Base-by-base conservation (phyloP, 1,140 invertebrate genomes). In the Euura lappo region DNA sequence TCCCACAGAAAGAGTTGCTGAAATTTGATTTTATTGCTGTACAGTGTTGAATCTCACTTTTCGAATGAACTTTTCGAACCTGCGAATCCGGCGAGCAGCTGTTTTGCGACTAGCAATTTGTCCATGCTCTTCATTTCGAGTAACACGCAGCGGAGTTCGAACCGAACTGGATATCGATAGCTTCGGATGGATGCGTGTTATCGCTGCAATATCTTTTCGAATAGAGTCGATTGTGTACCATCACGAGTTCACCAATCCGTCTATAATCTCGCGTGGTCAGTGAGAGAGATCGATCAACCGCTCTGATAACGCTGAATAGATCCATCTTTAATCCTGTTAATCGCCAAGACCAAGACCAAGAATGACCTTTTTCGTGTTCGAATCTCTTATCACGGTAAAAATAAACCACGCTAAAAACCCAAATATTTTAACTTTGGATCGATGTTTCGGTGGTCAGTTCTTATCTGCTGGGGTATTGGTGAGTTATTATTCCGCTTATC, bases 1-100 rank as follows among this genome's bases (percentile, higher is more conserved):
- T 3, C 72, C 3, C 6, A 75, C 6, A 8, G 68, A 11, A 42
- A 76, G 44, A 43, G 43, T 70, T 6, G 45, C 73, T 76, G 28
- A 28, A 28, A 28, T 28, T 28, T 28, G 28, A 28, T 28, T 28
- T 28, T 28, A 28, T 28, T 28, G 28, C 28, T 28, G 28, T 28
- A 28, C 28, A 28, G 28, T 28, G 28, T 28, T 28, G 28, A 28
- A 28, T 28, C 28, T 1, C 28, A 28, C 28, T 28, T 28, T 28
- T 28, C 28, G 28, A 28, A 28, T 28, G 28, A 28, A 1, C 28
- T 1, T 28, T 28, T 60, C 51, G 10, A 8, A 60, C 51, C 51
- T 60, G 51, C 51, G 51, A 60, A 60, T n/a, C 51, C 51, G 51
- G 51, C 51, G 13, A 60, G 8, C 13, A n/a, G 13, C 13, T 60